phyloP scores from a whole-genome alignment of 1,140 invertebrate genomes.

The Sminthurinus signatus region DNA sequence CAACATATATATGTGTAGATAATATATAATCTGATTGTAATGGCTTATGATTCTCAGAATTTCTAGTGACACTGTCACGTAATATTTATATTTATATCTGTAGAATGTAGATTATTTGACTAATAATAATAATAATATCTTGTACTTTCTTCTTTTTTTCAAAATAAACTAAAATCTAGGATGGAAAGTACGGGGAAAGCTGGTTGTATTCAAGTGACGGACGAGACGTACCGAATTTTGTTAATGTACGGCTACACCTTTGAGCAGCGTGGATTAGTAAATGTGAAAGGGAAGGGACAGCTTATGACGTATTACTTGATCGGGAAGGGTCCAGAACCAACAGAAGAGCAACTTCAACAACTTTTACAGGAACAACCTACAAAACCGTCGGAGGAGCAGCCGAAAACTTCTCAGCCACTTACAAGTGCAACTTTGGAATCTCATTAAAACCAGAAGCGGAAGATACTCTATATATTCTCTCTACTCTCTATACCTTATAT shows the following conservation, averaged over 20 bases:
- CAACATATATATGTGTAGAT: no score
- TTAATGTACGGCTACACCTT: conserved; percentile 82
- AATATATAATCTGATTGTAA: no score
- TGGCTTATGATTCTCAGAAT: no score
- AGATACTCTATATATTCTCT: no score
- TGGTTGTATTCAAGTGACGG: conserved; percentile 88
- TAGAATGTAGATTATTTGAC: no score
- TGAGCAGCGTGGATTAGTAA: conserved; percentile 81
- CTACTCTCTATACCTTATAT: no score
- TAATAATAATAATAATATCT: no score
- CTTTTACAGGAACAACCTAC: conserved; percentile 15
- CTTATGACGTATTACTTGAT: conserved; percentile 89
- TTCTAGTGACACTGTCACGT: no score
- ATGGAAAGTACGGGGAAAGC: conserved; percentile 97
- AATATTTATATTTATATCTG: no score
- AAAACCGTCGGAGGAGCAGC: conserved; percentile 2
- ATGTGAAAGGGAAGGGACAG: conserved; percentile 91
- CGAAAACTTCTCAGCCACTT: conserved; percentile 12
- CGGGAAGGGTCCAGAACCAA: conserved; percentile 52
- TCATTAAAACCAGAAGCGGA: not conserved
- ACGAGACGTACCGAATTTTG: conserved; percentile 81
- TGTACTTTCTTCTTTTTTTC: no score
- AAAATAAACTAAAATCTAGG: no score
- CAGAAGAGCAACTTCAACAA: conserved; percentile 31
- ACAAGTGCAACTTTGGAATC: not conserved